Conservation (phyloP, 2,113 vertebrate genomes). For the Progne subis region DNA sequence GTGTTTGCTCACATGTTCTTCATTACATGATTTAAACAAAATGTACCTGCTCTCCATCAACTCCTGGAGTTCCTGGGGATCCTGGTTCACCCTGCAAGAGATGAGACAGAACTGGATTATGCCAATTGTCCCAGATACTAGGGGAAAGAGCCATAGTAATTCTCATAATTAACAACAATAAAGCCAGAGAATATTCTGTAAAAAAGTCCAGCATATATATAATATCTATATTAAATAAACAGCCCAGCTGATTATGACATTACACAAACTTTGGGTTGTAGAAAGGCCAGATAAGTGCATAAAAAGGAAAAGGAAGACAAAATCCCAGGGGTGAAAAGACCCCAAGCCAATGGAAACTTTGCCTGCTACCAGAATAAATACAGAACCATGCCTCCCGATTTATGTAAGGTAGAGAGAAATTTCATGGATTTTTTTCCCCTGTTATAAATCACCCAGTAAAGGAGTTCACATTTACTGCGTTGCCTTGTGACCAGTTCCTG, state of each 20-base stretch:
- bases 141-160: neutral
- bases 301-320: neutral
- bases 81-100: constrained; percentile 89
- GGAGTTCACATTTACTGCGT: neutral
- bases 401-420: neutral
- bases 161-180: neutral
- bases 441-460: neutral
- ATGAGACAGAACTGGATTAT: neutral
- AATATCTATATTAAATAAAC: neutral
- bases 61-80: constrained; percentile 86
- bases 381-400: accelerated
- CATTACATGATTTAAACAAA: neutral
- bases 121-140: neutral
- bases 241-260: neutral
- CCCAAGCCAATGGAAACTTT: neutral
- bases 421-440: neutral
- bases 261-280: neutral
- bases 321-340: neutral
- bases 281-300: neutral
- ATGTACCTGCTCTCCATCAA: constrained; percentile 90
- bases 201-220: neutral
- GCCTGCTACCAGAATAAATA: neutral
- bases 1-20: neutral
- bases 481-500: neutral
- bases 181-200: neutral